Percentiles rank a stretch among this genome's conserved stretches.
Conservation (phyloP, 2,113 vertebrate species). For the Tursiops truncatus region DNA sequence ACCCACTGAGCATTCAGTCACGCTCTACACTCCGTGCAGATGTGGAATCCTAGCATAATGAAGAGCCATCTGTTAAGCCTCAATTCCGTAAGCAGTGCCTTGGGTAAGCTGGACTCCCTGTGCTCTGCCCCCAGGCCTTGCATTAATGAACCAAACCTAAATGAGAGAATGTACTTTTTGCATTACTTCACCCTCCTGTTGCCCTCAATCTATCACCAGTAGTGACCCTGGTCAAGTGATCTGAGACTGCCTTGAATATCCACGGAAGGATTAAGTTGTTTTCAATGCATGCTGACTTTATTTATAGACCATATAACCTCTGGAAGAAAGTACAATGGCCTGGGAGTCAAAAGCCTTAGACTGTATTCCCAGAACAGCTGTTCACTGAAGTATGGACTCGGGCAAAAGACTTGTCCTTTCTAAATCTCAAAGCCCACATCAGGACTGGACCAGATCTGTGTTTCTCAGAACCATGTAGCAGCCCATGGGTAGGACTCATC, state of each 20-base stretch:
- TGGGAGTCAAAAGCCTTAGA: neutral
- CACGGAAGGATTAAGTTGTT: neutral
- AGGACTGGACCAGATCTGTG: neutral
- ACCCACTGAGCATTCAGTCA: neutral
- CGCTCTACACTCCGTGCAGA: neutral
- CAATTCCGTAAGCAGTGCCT: constrained; percentile 22
- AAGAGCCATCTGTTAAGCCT: constrained; percentile 27
- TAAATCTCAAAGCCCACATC: neutral
- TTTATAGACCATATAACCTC: neutral
- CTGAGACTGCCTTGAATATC: neutral
- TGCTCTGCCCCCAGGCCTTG: neutral
- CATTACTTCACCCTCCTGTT: neutral
- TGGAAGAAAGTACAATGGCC: neutral
- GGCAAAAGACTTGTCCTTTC: neutral
- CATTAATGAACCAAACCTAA: constrained; percentile 14
- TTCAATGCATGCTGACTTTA: neutral
- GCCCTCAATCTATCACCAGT: neutral
- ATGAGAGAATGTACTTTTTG: neutral
- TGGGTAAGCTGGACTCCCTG: neutral
- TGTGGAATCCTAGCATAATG: neutral
- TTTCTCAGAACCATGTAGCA: neutral
- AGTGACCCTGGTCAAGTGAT: neutral
- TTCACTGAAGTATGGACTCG: neutral
- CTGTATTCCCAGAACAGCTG: neutral
- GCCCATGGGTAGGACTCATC: neutral